phyloP scores from a whole-genome alignment of 2,113 vertebrate genomes.

The Pseudorhombus dupliciocellatus region DNA sequence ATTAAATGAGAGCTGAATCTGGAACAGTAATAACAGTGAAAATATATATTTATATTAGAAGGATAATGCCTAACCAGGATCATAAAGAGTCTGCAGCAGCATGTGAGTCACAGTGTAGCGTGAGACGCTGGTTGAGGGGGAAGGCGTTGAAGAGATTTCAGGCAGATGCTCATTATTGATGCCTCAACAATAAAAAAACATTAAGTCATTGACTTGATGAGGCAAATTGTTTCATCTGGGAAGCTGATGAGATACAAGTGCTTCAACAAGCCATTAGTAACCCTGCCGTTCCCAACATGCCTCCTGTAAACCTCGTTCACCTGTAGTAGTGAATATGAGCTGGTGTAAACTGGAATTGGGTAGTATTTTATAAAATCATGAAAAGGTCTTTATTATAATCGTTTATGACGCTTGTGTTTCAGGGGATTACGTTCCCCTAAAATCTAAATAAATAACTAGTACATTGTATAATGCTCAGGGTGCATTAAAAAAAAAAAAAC shows the following conservation, averaged over 20 bases:
- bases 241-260: constrained; percentile 22
- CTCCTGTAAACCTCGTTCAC: constrained; percentile 10
- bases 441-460: constrained; percentile 3
- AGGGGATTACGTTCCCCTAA: too few relatives aligned
- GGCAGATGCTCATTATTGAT: constrained; percentile 5
- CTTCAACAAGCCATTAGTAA: constrained; percentile 13
- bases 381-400: background rate
- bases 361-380: too few relatives aligned
- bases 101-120: background rate
- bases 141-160: background rate
- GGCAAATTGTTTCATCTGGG: constrained; percentile 9
- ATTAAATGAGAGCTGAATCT: constrained; percentile 11
- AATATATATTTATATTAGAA: constrained; percentile 1
- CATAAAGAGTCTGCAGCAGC: background rate
- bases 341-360: background rate
- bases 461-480: constrained; percentile 46
- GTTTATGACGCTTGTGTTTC: background rate
- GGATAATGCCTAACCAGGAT: constrained; percentile 3
- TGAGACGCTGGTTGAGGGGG: background rate
- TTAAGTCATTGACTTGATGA: constrained; percentile 28
- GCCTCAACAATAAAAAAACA: constrained; percentile 20
- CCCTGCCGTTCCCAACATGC: constrained; percentile 13
- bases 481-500: constrained; percentile 59
- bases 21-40: constrained; percentile 10
- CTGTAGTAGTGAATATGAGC: background rate